phyloP scores from a whole-genome alignment of 2,888 invertebrate species.

The Aleiodes alternator region DNA sequence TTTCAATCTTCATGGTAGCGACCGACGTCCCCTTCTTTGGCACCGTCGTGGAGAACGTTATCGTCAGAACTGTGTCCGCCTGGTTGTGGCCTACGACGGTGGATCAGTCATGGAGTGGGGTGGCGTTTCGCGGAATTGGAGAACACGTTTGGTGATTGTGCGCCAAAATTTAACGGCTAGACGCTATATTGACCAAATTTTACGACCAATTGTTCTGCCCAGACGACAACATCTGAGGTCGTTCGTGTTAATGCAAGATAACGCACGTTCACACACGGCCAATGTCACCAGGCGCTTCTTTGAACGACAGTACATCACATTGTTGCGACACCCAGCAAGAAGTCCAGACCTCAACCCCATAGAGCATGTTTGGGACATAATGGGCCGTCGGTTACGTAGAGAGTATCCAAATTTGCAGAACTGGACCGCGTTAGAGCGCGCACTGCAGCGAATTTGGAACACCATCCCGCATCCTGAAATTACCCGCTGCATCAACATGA shows the following conservation, averaged over 20 bases:
- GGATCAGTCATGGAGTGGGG: slow-evolving; percentile 47
- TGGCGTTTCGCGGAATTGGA: too few species aligned
- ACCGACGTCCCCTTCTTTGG: slow-evolving; percentile 48
- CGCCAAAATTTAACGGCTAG: slow-evolving; percentile 37
- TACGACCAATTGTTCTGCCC: slow-evolving; percentile 41
- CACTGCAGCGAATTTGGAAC: slow-evolving; percentile 7
- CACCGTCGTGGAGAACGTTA: slow-evolving; percentile 37
- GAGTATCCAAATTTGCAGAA: slow-evolving; percentile 38
- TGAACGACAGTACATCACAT: too few species aligned
- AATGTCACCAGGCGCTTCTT: slow-evolving; percentile 19
- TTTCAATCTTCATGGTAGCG: slow-evolving; percentile 43
- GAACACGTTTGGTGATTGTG: too few species aligned
- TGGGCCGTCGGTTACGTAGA: slow-evolving; percentile 16
- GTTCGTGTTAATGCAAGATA: slow-evolving; percentile 51
- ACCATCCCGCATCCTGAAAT: not conserved
- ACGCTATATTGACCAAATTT: slow-evolving; percentile 44
- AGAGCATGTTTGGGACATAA: slow-evolving; percentile 21
- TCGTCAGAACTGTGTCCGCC: not conserved
- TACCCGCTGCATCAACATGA: slow-evolving; percentile 41
- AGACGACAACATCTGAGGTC: not conserved
- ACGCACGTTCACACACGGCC: slow-evolving; percentile 50
- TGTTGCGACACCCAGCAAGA: too few species aligned
- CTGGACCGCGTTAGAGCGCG: slow-evolving; percentile 25
- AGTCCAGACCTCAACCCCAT: slow-evolving; percentile 43
- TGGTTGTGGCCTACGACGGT: slow-evolving; percentile 40